phyloP scores from a whole-genome alignment of 1,140 invertebrate species.

The Drosophila busckii region DNA sequence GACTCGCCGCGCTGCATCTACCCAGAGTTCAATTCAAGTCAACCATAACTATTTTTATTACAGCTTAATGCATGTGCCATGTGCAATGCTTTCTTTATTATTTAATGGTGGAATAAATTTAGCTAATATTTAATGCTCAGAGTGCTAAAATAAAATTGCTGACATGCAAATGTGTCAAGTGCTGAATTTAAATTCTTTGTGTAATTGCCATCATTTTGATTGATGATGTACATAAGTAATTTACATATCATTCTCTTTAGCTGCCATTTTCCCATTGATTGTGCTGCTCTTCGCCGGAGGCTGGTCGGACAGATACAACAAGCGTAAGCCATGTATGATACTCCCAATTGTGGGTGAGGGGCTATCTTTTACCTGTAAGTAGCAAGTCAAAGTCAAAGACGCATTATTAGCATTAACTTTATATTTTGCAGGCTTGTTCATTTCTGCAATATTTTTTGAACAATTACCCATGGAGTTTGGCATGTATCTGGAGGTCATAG shows the following conservation, averaged over 20 bases:
- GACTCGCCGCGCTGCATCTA: too few relatives aligned
- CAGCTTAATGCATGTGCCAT: too few relatives aligned
- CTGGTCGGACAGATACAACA: conserved; percentile 83
- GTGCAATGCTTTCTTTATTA: too few relatives aligned
- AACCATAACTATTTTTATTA: too few relatives aligned
- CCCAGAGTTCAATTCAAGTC: too few relatives aligned
- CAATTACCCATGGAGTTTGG: conserved; percentile 80
- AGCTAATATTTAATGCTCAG: too few relatives aligned
- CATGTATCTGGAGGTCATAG: conserved; percentile 81
- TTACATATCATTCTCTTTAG: conserved; percentile 32
- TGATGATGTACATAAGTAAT: too few relatives aligned
- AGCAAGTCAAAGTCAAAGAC: not conserved
- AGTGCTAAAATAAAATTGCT: too few relatives aligned
- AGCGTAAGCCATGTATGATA: conserved; percentile 83
- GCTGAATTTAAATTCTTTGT: too few relatives aligned
- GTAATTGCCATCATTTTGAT: too few relatives aligned
- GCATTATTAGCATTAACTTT: not conserved
- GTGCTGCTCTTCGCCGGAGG: conserved; percentile 83
- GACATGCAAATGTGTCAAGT: too few relatives aligned
- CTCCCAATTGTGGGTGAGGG: conserved; percentile 83
- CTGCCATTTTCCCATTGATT: conserved; percentile 82
- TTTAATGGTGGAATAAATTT: too few relatives aligned
- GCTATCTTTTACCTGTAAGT: conserved; percentile 60
- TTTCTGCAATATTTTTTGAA: conserved; percentile 74
- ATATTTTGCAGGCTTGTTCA: conserved; percentile 44